phyloP scores from a whole-genome alignment of 2,888 invertebrate genomes.

The Seira ritae region DNA sequence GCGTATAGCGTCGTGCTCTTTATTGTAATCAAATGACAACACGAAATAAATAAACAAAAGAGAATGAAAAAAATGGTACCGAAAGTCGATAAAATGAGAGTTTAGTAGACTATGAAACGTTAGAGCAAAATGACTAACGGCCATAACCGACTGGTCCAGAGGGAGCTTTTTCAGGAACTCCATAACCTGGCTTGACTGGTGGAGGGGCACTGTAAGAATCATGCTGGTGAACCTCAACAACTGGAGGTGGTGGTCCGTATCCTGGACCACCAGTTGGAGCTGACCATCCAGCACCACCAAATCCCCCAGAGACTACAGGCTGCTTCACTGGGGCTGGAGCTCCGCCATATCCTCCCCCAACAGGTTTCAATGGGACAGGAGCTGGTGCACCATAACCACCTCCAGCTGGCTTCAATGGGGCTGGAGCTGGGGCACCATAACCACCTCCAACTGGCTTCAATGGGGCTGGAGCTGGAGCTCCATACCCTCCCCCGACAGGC shows the following conservation, averaged over 20 bases:
- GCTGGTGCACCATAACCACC: neutral
- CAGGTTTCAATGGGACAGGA: neutral
- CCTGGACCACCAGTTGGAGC: conserved; percentile 20
- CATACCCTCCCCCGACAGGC: neutral
- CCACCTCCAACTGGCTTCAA: neutral
- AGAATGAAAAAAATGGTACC: no score
- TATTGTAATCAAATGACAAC: no score
- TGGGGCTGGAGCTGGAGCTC: neutral
- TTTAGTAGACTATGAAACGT: no score
- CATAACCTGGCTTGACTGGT: conserved; percentile 20
- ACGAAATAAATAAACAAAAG: no score
- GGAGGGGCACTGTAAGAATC: conserved; percentile 34
- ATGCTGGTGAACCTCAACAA: no score
- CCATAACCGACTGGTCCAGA: conserved; percentile 33
- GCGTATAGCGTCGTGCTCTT: no score
- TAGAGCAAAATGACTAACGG: no score
- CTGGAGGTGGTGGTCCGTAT: neutral
- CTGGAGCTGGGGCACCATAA: neutral
- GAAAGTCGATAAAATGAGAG: no score
- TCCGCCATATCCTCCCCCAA: neutral
- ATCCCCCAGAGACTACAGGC: no score
- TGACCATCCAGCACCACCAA: neutral
- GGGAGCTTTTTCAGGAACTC: conserved; percentile 26
- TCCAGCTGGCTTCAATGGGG: neutral
- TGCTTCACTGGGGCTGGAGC: no score